phyloP scores from a whole-genome alignment of 1,140 invertebrate species.

The Ectropis grisescens region DNA sequence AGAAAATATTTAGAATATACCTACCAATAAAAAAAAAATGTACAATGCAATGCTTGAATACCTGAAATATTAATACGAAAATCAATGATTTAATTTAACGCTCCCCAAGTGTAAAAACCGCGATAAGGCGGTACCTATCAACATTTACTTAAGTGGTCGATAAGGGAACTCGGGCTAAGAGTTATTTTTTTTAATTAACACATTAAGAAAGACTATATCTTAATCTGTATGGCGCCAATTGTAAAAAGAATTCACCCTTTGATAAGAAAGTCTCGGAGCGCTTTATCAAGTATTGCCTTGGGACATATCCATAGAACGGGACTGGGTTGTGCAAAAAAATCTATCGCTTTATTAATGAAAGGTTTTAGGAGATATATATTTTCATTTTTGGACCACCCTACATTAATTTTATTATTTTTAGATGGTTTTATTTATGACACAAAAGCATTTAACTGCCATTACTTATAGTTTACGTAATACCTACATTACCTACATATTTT shows the following conservation, averaged over 20 bases:
- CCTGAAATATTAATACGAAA: no score
- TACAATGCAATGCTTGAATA: no score
- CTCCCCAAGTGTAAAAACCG: slow-evolving; percentile 55
- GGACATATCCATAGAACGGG: slow-evolving; percentile 43
- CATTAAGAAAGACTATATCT: slow-evolving; percentile 61
- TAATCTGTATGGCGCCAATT: slow-evolving; percentile 66
- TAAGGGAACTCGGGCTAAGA: slow-evolving; percentile 53
- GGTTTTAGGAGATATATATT: slow-evolving; percentile 27
- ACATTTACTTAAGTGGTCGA: slow-evolving; percentile 57
- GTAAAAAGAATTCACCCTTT: slow-evolving; percentile 54
- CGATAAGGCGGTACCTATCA: slow-evolving; percentile 49
- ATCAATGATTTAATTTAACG: slow-evolving; percentile 30
- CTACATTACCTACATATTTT: no score
- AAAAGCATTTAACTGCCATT: no score
- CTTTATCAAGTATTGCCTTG: slow-evolving; percentile 52
- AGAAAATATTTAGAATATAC: no score
- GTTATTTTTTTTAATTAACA: slow-evolving; percentile 68
- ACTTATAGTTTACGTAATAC: no score
- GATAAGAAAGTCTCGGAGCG: slow-evolving; percentile 50
- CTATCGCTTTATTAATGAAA: slow-evolving; percentile 40
- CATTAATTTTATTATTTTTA: no score
- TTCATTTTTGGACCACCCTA: slow-evolving; percentile 38
- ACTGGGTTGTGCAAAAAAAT: slow-evolving; percentile 57
- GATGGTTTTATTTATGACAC: no score
- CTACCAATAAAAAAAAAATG: no score